Evolutionary conservation across 2,888 invertebrate species (phyloP).

Genomic region (Ornithoptera priamus): DNA sequence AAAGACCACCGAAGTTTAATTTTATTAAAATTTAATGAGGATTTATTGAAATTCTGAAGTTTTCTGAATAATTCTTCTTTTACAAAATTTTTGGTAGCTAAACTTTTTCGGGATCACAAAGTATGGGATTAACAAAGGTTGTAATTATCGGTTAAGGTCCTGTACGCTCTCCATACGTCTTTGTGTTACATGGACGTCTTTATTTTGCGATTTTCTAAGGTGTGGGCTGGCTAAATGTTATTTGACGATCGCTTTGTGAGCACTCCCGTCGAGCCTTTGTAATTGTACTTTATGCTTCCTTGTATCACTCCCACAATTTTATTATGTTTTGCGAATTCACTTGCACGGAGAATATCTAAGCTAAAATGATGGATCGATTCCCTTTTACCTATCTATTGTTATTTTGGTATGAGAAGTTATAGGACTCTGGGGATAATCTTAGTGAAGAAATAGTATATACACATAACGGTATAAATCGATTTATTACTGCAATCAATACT

Average conservation of each 20-base stretch:
- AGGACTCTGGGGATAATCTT: constrained; percentile 60
- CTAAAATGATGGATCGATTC: constrained; percentile 66
- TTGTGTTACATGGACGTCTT: constrained; percentile 70
- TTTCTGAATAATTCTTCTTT: constrained; percentile 2
- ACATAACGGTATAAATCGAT: not conserved
- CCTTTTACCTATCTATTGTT: constrained; percentile 46
- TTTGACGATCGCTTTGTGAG: constrained; percentile 76
- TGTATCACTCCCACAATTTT: constrained; percentile 77
- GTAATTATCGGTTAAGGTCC: constrained; percentile 76
- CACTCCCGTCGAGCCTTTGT: constrained; percentile 73
- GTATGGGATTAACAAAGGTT: constrained; percentile 66
- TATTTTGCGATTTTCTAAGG: constrained; percentile 78
- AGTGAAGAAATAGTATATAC: not conserved
- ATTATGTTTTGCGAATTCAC: constrained; percentile 66
- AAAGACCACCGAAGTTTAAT: no score
- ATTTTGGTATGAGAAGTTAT: constrained; percentile 65
- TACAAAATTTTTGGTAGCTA: constrained; percentile 38
- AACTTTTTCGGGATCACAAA: constrained; percentile 56
- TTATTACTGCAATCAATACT: no score
- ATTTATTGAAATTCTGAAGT: no score
- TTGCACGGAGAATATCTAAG: constrained; percentile 57
- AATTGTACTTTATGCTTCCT: constrained; percentile 50
- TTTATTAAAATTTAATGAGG: no score
- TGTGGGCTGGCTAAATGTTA: constrained; percentile 79
- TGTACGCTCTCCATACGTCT: constrained; percentile 61